Base-by-base conservation (phyloP, 2,888 invertebrate species). In the Epinotia nisella region DNA sequence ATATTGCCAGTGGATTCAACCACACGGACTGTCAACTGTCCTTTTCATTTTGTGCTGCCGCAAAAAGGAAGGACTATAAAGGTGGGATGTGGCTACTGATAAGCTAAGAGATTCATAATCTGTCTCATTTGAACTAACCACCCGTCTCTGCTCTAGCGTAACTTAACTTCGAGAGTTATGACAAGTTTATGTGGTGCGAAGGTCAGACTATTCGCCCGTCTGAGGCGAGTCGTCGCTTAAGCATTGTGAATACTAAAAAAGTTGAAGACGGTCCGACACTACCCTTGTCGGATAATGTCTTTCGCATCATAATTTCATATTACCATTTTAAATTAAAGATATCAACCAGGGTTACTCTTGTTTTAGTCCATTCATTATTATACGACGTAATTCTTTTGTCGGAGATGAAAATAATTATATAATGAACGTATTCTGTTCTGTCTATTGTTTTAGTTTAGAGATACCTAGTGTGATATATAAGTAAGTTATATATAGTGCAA, bases 211-310 rank as follows among this genome's bases (percentile, higher is more conserved):
- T 49, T n/a, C 7, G 49, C n/a, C n/a, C 49, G n/a, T 15, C 13
- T 41, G 41, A 41, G 41, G 13, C 41, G 41, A 41, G 13, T n/a
- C 5, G 49, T 7, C 41, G 49, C 9, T 15, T 45, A n/a, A 45
- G 45, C 45, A 1, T 49, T 49, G 49, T n/a, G 49, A 49, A 49
- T 7, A 49, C 49, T 7, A 49, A n/a, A 4, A 5, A 49, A n/a
- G 55, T 24, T 66, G 66, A 56, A 41, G 55, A n/a, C 66, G 66
- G 66, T 66, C 41, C 66, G 41, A 66, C 66, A 66, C 66, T 41
- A 66, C 80, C 81, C 62, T 19, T 55, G 65, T 78, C 82, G 80
- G 81, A 81, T 82, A 78, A 80, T 80, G 79, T 78, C 53, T 69
- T 61, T 66, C 66, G 66, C 66, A 59, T 66, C 59, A 41, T 66